Evolutionary conservation across 2,888 invertebrate species (phyloP).

Genomic region (Rhagium mordax): DNA sequence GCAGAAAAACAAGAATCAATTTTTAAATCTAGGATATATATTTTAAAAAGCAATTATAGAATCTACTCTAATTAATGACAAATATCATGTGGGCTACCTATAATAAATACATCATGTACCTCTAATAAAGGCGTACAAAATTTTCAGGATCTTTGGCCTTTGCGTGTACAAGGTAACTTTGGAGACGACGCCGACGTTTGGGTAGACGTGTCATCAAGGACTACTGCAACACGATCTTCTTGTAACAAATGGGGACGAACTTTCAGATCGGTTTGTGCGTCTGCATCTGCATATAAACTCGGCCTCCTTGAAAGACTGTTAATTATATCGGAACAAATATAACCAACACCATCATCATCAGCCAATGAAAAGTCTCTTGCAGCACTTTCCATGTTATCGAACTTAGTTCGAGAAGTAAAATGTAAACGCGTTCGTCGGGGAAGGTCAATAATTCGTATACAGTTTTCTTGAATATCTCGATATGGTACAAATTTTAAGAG

Average conservation of each 20-base stretch:
- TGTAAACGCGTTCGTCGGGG: conserved; percentile 51
- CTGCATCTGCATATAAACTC: conserved; percentile 35
- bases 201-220: conserved; percentile 27
- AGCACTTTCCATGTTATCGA: conserved; percentile 24
- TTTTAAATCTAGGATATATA: not conserved
- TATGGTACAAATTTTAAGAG: conserved; percentile 55
- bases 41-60: not conserved
- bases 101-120: not conserved
- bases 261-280: conserved; percentile 50
- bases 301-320: conserved; percentile 26
- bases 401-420: conserved; percentile 28
- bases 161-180: not conserved
- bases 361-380: conserved; percentile 43
- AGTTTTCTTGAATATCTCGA: conserved; percentile 52
- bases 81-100: not conserved
- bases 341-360: conserved; percentile 56
- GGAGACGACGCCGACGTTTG: not conserved
- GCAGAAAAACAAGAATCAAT: not conserved
- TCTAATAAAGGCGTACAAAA: not conserved
- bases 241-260: conserved; percentile 51
- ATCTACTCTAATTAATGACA: not conserved
- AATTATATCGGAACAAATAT: conserved; percentile 48
- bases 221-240: conserved; percentile 44
- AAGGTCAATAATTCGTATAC: conserved; percentile 48
- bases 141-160: not conserved